Base-by-base conservation (phyloP, 2,113 vertebrate genomes). In the Pseudopipra pipra region DNA sequence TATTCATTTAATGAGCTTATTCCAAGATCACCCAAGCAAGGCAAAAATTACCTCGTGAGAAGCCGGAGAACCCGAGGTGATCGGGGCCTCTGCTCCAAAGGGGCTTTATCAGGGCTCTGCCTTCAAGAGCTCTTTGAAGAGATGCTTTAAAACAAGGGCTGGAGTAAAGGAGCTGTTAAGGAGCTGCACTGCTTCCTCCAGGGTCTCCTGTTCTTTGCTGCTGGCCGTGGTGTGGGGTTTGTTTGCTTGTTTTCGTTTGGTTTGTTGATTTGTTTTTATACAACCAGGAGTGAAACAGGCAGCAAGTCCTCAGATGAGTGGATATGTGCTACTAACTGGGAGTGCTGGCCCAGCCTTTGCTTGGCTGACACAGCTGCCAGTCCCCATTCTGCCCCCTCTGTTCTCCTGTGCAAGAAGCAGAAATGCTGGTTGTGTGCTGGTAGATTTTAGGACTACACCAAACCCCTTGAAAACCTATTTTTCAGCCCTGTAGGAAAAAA, bases 401-500 rank as follows among this genome's bases (percentile, higher is more conserved):
- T 13, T 70, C 58, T 7, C 44, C 6, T 1, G 6, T 5, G 4
- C 47, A 14, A 12, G 74, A 23, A 31, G 4, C 7, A 61, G 58
- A 51, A 35, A 41, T 17, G 30, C 30, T 54, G 54, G 3, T 20
- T 4, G 1, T 31, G 51, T 28, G 4, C 19, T 24, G 18, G 27
- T 35, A 21, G 43, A 25, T 59, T 25, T 54, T 8, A 63, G 44
- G 65, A 59, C 47, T 18, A 30, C 3, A 58, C 2, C 22, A 73
- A 82, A n/a, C 11, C 28, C 24, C 21, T 6, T 18, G 3, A 12
- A 6, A 13, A 15, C 8, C 43, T 12, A 0, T 11, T 39, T 19
- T 30, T 74, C 43, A 52, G 21, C 39, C 35, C 61, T 58, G 25
- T 3, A 28, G 51, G 55, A 27, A 49, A 12, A 35, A 20, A 12